Percentiles rank a stretch among this genome's conserved stretches.
These are phyloP conservation scores for Nycteola revayana DNA, from an alignment of 2,888 invertebrate genomes.

Conservation along the genomic window DNA sequence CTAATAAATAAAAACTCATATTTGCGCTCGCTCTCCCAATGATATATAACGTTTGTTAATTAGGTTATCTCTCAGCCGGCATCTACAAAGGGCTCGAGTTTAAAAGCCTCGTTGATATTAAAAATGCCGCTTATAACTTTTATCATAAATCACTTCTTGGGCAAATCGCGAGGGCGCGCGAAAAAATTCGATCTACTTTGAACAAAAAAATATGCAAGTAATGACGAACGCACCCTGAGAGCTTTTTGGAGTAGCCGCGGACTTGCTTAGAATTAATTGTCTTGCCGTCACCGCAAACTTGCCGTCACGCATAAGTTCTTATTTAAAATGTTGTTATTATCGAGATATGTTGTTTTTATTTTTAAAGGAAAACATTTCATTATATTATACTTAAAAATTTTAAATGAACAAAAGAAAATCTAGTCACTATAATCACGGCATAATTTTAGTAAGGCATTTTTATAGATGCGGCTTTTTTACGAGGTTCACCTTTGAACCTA, in stretches of 20 bases:
- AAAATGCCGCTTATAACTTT: constrained; percentile 75
- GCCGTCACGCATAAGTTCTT: too few species aligned
- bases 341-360: too few species aligned
- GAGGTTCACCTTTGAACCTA: too few species aligned
- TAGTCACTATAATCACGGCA: too few species aligned
- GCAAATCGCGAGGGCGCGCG: constrained; percentile 68
- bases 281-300: constrained; percentile 31
- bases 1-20: constrained; percentile 67
- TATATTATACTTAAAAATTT: too few species aligned
- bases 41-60: constrained; percentile 79
- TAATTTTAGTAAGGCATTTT: too few species aligned
- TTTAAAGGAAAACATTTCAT: too few species aligned
- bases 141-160: constrained; percentile 79
- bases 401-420: too few species aligned
- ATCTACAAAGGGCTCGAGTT: constrained; percentile 67
- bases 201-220: constrained; percentile 81
- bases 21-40: constrained; percentile 64
- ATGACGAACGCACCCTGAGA: constrained; percentile 73
- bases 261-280: constrained; percentile 75
- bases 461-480: too few species aligned
- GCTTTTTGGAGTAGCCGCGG: constrained; percentile 69
- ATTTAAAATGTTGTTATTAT: too few species aligned
- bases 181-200: constrained; percentile 65
- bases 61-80: constrained; percentile 77
- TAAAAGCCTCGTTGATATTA: constrained; percentile 78